Evolutionary conservation across 2,113 vertebrate genomes (phyloP), one percentile per base, ranked within the genome.

Genomic region (Chionis minor): DNA sequence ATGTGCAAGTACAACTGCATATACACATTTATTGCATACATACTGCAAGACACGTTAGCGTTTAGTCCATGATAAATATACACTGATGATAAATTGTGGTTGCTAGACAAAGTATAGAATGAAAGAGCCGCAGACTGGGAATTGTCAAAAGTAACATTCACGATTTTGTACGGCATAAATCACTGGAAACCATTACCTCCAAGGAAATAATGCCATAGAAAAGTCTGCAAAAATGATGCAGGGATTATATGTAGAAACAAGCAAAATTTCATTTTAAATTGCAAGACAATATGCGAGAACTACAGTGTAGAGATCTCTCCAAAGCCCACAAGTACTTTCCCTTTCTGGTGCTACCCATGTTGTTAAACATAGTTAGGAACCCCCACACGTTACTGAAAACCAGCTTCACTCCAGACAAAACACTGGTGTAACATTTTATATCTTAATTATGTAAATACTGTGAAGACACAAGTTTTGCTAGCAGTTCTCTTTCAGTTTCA

Each of bases 391-490:
- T 62, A 82, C 94, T 95, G 92, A 81, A 98, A 98, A 97, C 62
- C 93, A 97, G 86, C 94, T 97, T 95, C 67, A 67, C 74, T 96
- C 81, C 96, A 97, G 85, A 97, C 91, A 97, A 96, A 97, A 88
- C 92, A 96, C 23, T 83, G 65, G 61, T 94, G 86, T 90, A 95
- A 93, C 72, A 86, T 94, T 96, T 96, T 92, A 61, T 69, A 95
- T 91, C 88, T 97, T 94, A 97, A 94, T 96, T 94, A 95, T 81
- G 86, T 73, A 94, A 95, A 92, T 92, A 66, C n/a, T 63, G n/a
- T 77, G 51, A 97, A 97, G 91, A 90, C 82, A 90, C 10, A 70
- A 94, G 86, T 86, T 97, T 91, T 92, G 63, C 88, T 71, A 95
- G 92, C 88, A 86, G 73, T 75, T 97, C 85, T 85, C 90, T 92